A percentile compares a stretch with the other conserved stretches of the same genome.
These are phyloP conservation scores for Lypha dubia DNA, from an alignment of 2,888 invertebrate genomes.

Conservation along the genomic window DNA sequence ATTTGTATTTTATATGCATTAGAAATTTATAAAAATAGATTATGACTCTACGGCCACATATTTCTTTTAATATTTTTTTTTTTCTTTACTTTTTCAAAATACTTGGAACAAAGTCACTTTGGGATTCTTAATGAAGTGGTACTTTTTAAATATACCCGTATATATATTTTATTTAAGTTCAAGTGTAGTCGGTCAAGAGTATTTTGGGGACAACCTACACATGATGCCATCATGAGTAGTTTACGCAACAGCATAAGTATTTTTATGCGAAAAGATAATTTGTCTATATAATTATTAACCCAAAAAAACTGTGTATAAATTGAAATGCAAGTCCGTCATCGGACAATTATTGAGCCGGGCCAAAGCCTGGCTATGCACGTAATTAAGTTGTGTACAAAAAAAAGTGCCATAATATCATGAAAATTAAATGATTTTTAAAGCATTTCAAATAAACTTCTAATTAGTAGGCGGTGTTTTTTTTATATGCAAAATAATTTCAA, in stretches of 20 bases:
- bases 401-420: too few relatives aligned
- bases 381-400: too few relatives aligned
- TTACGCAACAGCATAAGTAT: constrained; percentile 14
- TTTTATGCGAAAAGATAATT: too few relatives aligned
- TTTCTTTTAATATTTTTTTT: constrained; percentile 6
- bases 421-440: too few relatives aligned
- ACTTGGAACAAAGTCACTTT: constrained; percentile 20
- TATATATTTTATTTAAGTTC: constrained; percentile 25
- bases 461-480: too few relatives aligned
- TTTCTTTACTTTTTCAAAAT: constrained; percentile 10
- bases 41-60: constrained; percentile 19
- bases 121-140: constrained; percentile 20
- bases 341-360: too few relatives aligned
- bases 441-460: too few relatives aligned
- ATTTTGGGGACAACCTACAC: constrained; percentile 55
- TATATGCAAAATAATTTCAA: too few relatives aligned
- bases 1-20: constrained; percentile 2
- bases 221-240: constrained; percentile 39
- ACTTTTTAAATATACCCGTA: constrained; percentile 23
- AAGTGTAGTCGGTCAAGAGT: constrained; percentile 62
- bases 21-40: constrained; percentile 48
- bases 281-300: too few relatives aligned
- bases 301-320: too few relatives aligned
- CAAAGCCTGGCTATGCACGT: too few relatives aligned
- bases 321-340: too few relatives aligned